Base-by-base conservation (phyloP, 2,797 vertebrate species). In the Coranthus polyacanthus region DNA sequence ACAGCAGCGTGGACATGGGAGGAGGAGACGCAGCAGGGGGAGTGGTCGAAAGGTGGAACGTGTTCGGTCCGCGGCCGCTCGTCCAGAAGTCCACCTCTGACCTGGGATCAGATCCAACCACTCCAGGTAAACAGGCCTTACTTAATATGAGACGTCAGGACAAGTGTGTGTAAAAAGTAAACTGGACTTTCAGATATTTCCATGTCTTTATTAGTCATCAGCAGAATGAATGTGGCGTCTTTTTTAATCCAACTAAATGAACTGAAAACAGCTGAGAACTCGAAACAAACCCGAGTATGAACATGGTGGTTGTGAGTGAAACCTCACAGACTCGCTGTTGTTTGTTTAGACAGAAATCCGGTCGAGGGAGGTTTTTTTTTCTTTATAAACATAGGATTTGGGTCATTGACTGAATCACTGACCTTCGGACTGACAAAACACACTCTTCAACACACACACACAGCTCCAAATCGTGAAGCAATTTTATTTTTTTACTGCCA, bases 81-180 rank as follows among this genome's bases (percentile, higher is more conserved):
- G 69, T 91, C 51, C 91, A 90, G 21, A 93, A 92, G 70, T 87
- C 92, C 0, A 73, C 78, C 22, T 91, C 92, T 53, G 94, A 94
- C 59, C 70, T 92, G 24, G 92, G 92, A 63, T 65, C 86, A 17
- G 92, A 94, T 6, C 5, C 82, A 0, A 22, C 75, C 0, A 0
- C 51, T 11, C 2, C 79, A 89, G 89, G 91, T 92, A 70, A 64
- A 65, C 12, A 6, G n/a, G n/a, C n/a, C n/a, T n/a, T n/a, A n/a
- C n/a, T n/a, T n/a, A n/a, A n/a, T n/a, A n/a, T n/a, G n/a, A n/a
- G n/a, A n/a, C n/a, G n/a, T n/a, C n/a, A n/a, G n/a, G n/a, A n/a
- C n/a, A n/a, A n/a, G n/a, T n/a, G n/a, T n/a, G n/a, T n/a, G n/a
- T n/a, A n/a, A n/a, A n/a, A n/a, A n/a, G n/a, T n/a, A n/a, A n/a